These are phyloP conservation scores for Rhamnusium bicolor DNA, from an alignment of 2,888 invertebrate genomes.

Conservation along the genomic window DNA sequence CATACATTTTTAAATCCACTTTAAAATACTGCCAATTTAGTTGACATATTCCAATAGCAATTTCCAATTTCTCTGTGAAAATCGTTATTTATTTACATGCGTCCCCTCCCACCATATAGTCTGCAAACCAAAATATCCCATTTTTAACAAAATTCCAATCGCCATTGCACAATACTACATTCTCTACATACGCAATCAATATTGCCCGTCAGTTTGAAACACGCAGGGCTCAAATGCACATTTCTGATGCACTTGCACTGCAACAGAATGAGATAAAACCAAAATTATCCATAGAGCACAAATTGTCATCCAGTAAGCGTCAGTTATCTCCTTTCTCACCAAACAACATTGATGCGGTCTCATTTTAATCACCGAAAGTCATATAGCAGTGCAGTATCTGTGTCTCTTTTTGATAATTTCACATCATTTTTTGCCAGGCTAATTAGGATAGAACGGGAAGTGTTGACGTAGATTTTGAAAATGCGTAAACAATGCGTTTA, in stretches of 20 bases:
- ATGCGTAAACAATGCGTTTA: constrained; percentile 38
- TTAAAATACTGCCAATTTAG: constrained; percentile 37
- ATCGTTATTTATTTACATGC: constrained; percentile 40
- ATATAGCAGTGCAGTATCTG: constrained; percentile 32
- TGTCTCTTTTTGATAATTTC: constrained; percentile 34
- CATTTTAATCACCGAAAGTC: constrained; percentile 35
- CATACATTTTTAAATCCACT: constrained; percentile 30
- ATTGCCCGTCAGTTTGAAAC: constrained; percentile 56
- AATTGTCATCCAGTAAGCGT: constrained; percentile 34
- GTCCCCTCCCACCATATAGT: neutral
- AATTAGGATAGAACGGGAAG: neutral
- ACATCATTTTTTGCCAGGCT: constrained; percentile 15
- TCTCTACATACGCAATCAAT: constrained; percentile 57
- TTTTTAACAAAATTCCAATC: constrained; percentile 50
- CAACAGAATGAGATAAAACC: constrained; percentile 53
- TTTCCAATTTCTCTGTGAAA: constrained; percentile 36
- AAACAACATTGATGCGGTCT: neutral
- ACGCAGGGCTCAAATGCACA: constrained; percentile 55
- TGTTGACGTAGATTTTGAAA: constrained; percentile 37
- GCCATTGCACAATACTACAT: constrained; percentile 52
- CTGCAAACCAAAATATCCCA: constrained; percentile 46
- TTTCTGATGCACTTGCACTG: constrained; percentile 54
- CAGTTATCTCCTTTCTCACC: constrained; percentile 16
- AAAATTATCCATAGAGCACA: constrained; percentile 39
- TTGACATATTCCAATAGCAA: constrained; percentile 39